phyloP scores from a whole-genome alignment of 2,113 vertebrate species.

The Caracal caracal region DNA sequence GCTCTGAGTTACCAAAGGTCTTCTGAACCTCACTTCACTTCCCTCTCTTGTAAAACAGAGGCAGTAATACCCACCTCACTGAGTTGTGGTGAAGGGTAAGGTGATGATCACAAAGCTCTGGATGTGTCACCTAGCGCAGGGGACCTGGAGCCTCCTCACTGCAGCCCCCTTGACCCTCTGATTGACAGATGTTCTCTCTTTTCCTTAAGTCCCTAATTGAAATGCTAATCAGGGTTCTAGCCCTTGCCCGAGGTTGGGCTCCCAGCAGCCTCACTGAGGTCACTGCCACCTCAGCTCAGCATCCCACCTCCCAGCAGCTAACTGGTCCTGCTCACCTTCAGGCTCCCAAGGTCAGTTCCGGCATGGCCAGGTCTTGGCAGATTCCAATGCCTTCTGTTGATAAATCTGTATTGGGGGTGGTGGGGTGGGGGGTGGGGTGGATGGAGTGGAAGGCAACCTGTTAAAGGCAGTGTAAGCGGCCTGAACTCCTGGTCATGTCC shows the following conservation, averaged over 20 bases:
- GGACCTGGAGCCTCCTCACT: not conserved
- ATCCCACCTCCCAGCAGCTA: not conserved
- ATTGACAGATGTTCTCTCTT: not conserved
- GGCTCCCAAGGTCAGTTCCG: not conserved
- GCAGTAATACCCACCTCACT: not conserved
- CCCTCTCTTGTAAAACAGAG: not conserved
- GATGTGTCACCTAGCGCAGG: not conserved
- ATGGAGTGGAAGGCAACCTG: too few species aligned
- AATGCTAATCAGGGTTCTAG: not conserved
- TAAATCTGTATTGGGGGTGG: not conserved
- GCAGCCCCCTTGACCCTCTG: not conserved
- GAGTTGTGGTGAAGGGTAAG: not conserved
- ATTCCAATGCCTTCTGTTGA: not conserved
- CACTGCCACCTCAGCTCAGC: not conserved
- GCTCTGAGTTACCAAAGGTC: not conserved
- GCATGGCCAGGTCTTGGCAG: not conserved
- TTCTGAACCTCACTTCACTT: not conserved
- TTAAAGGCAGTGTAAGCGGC: not conserved
- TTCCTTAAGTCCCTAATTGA: not conserved
- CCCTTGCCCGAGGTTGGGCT: not conserved
- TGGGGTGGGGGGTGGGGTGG: accelerated
- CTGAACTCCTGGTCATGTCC: not conserved
- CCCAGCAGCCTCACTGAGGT: not conserved
- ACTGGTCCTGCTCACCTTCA: not conserved
- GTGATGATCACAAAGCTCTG: not conserved